phyloP scores from a whole-genome alignment of 2,888 invertebrate genomes.

The Nephrotoma guestfalica region DNA sequence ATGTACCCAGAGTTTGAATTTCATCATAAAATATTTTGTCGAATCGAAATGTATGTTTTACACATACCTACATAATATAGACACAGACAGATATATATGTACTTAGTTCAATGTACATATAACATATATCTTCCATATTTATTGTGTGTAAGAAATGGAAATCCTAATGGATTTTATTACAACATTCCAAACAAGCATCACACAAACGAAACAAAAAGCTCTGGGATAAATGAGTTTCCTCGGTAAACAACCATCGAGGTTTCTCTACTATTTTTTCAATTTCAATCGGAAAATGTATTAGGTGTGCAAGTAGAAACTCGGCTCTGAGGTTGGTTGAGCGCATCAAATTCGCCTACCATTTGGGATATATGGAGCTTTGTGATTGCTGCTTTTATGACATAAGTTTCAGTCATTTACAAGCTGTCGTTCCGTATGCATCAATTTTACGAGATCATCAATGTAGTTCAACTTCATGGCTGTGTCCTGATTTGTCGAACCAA shows the following conservation, averaged over 20 bases:
- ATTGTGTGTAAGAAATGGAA: not conserved
- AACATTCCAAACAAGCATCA: not conserved
- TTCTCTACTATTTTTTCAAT: not conserved
- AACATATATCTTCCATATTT: not conserved
- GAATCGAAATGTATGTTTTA: not conserved
- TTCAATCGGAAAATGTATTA: not conserved
- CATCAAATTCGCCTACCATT: too few relatives aligned
- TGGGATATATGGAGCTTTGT: too few relatives aligned
- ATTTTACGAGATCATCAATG: too few relatives aligned
- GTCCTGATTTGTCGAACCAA: too few relatives aligned
- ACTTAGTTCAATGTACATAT: not conserved
- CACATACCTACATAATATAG: not conserved
- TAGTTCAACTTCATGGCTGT: too few relatives aligned
- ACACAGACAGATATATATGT: not conserved
- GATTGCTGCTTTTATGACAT: too few relatives aligned
- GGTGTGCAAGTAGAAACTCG: too few relatives aligned
- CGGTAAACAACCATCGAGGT: not conserved
- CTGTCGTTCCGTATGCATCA: too few relatives aligned
- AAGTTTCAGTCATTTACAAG: too few relatives aligned
- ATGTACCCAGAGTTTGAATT: not conserved
- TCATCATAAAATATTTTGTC: not conserved
- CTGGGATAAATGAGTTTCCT: not conserved
- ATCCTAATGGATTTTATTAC: not conserved
- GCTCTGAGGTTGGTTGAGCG: too few relatives aligned
- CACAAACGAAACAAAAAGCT: not conserved